Evolutionary conservation across 2,797 vertebrate species (phyloP).

Genomic region (Delichon dasypus): DNA sequence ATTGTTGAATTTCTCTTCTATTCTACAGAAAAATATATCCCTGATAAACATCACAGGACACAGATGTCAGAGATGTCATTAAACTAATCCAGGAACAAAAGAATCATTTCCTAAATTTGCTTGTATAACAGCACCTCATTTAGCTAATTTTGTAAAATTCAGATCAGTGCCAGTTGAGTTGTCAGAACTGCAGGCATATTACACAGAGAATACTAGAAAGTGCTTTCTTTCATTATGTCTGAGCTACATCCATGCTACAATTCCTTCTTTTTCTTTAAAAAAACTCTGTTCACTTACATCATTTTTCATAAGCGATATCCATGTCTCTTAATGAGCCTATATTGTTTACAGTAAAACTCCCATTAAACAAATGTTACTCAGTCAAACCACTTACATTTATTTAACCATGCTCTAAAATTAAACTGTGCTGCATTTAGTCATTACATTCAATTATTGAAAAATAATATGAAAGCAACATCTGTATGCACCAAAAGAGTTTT

Average conservation of each 20-base stretch:
- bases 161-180: background rate
- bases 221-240: background rate
- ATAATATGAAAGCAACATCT: background rate
- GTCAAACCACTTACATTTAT: background rate
- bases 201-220: background rate
- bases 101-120: conserved; percentile 1
- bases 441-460: background rate
- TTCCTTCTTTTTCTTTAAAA: background rate
- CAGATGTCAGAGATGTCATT: conserved; percentile 19
- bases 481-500: background rate
- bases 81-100: background rate
- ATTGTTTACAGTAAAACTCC: background rate
- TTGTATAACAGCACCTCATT: background rate
- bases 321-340: background rate
- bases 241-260: background rate
- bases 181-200: background rate
- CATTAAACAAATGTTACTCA: conserved; percentile 13
- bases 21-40: background rate
- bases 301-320: background rate
- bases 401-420: background rate
- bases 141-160: conserved; percentile 21
- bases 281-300: background rate
- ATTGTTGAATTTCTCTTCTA: background rate
- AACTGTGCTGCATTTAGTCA: background rate
- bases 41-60: background rate